phyloP scores from a whole-genome alignment of 2,888 invertebrate species.

The Nymphalis c-album region DNA sequence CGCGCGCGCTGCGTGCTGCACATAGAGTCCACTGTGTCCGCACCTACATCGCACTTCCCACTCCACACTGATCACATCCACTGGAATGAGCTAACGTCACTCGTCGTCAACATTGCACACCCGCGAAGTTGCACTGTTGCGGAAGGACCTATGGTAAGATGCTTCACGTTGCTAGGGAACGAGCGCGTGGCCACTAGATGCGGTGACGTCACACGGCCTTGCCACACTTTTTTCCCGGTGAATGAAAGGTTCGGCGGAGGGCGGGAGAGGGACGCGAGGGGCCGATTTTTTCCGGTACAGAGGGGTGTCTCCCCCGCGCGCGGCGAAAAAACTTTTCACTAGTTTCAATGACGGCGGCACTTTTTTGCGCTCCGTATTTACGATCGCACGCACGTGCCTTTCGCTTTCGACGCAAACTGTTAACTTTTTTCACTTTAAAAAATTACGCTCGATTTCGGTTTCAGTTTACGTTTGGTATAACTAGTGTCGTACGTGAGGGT shows the following conservation, averaged over 20 bases:
- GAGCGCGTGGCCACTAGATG: conserved; percentile 77
- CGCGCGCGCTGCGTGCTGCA: conserved; percentile 78
- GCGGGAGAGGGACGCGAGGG: conserved; percentile 74
- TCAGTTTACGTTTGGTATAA: conserved; percentile 24
- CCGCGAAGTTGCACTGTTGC: conserved; percentile 34
- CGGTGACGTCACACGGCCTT: conserved; percentile 81
- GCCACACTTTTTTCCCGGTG: conserved; percentile 82
- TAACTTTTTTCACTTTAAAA: conserved; percentile 32
- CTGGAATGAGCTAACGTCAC: conserved; percentile 53
- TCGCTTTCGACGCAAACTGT: conserved; percentile 55
- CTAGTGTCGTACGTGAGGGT: conserved; percentile 38
- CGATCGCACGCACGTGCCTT: conserved; percentile 69
- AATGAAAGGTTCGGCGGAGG: conserved; percentile 84
- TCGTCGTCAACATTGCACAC: conserved; percentile 52
- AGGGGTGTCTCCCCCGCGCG: conserved; percentile 76
- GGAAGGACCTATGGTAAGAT: conserved; percentile 41
- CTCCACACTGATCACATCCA: conserved; percentile 54
- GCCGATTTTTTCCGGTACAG: conserved; percentile 74
- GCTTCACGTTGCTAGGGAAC: conserved; percentile 76
- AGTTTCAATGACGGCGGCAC: conserved; percentile 80
- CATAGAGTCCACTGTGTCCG: conserved; percentile 64
- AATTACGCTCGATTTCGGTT: conserved; percentile 45
- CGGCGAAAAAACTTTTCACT: conserved; percentile 79
- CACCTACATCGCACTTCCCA: conserved; percentile 64
- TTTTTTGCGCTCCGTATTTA: conserved; percentile 76